A percentile compares a stretch with the other conserved stretches of the same genome.
These are phyloP conservation scores for Crax fasciolata DNA, from an alignment of 2,797 vertebrate genomes.

Conservation along the genomic window DNA sequence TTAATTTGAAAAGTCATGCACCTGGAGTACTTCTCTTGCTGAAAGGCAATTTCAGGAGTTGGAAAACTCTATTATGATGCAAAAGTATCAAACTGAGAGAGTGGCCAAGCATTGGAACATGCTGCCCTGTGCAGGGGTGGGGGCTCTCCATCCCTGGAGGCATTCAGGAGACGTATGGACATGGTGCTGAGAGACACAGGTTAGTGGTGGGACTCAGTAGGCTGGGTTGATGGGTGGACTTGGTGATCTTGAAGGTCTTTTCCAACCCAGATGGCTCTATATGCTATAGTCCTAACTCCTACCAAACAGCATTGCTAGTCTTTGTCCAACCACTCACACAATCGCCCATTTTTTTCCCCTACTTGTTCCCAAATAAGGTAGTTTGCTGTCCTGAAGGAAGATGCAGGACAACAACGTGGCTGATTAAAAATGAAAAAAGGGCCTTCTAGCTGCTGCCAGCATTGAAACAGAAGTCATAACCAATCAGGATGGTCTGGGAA, in stretches of 20 bases:
- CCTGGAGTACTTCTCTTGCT: neutral
- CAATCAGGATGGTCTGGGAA: neutral
- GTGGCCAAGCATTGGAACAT: neutral
- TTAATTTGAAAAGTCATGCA: neutral
- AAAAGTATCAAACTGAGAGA: neutral
- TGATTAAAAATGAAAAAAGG: neutral
- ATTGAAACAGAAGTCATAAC: neutral
- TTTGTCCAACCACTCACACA: neutral
- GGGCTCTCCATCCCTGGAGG: neutral
- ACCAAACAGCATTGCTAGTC: neutral
- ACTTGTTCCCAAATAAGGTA: neutral
- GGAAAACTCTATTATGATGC: neutral
- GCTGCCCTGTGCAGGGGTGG: neutral
- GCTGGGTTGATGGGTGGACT: neutral
- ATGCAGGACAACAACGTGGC: neutral
- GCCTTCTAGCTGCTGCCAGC: neutral
- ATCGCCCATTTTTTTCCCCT: accelerated
- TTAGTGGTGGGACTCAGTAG: neutral
- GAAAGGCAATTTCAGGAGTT: neutral
- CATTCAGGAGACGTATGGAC: neutral
- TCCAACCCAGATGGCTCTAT: neutral
- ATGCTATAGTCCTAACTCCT: neutral
- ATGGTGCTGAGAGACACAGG: neutral
- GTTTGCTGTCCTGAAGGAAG: neutral
- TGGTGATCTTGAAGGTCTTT: neutral